Conservation (phyloP, 2,888 invertebrate species). For the Athalia rosae region DNA sequence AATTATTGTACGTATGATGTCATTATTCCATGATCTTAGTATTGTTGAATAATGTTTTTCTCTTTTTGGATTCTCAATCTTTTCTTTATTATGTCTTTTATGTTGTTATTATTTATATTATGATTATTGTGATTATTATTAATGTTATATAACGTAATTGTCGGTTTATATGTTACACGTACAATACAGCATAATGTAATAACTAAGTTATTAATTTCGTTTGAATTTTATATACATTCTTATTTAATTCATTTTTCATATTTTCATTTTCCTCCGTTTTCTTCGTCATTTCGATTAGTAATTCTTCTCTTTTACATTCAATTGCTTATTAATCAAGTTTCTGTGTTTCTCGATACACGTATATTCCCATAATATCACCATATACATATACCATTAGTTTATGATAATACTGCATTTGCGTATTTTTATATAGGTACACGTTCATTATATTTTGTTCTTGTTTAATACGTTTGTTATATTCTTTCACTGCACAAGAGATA, state of each 20-base stretch:
- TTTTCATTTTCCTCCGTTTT: neutral
- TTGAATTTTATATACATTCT: neutral
- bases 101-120: conserved; percentile 16
- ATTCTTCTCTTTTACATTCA: neutral
- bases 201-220: neutral
- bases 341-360: too few relatives aligned
- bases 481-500: too few relatives aligned
- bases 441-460: neutral
- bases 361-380: too few relatives aligned
- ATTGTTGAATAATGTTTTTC: neutral
- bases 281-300: neutral
- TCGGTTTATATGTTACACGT: neutral
- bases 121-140: conserved; percentile 4
- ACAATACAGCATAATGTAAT: neutral
- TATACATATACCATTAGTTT: neutral
- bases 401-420: neutral
- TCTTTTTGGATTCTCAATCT: neutral
- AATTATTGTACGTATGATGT: conserved; percentile 2
- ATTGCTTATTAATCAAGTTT: too few relatives aligned
- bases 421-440: neutral
- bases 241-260: neutral
- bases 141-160: neutral
- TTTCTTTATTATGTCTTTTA: neutral
- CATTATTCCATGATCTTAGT: neutral
- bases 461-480: neutral